These are phyloP conservation scores for Conomelus anceps DNA, from an alignment of 2,888 invertebrate genomes.

Conservation along the genomic window DNA sequence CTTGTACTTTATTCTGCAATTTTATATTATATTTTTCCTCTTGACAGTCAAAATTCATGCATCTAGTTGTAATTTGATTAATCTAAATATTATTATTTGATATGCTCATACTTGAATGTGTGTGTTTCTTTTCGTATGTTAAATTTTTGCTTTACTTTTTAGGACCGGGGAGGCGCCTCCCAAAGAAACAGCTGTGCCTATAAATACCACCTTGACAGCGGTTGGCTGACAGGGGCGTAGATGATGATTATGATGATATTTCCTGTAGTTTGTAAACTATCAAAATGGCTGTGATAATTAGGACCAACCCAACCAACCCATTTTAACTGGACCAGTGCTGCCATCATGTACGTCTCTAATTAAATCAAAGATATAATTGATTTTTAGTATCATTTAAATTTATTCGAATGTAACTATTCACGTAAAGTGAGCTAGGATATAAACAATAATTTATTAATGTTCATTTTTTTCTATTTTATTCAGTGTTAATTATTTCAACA, in stretches of 20 bases:
- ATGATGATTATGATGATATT: background rate
- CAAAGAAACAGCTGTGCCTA: slow-evolving; percentile 13
- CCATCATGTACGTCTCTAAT: background rate
- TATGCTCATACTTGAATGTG: too few species aligned
- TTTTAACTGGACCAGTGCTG: background rate
- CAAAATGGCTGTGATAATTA: slow-evolving; percentile 7
- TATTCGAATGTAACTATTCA: too few species aligned
- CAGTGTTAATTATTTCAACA: background rate
- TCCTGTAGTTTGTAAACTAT: slow-evolving; percentile 3
- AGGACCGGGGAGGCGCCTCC: slow-evolving; percentile 6
- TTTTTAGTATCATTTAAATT: background rate
- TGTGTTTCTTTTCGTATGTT: background rate
- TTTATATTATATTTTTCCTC: too few species aligned
- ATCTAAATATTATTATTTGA: too few species aligned
- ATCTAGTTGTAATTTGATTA: too few species aligned
- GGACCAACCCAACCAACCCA: background rate
- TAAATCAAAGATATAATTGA: background rate
- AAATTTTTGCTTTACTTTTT: background rate
- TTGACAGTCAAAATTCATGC: too few species aligned
- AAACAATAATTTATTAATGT: background rate
- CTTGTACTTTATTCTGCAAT: too few species aligned
- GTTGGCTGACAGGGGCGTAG: slow-evolving; percentile 24
- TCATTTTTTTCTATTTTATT: background rate
- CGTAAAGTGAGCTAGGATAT: too few species aligned
- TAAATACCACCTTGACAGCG: slow-evolving; percentile 21